Percentiles rank a stretch among this genome's conserved stretches.
These are phyloP conservation scores for Drosophila kanekoi DNA, from an alignment of 2,888 invertebrate species.

Conservation along the genomic window DNA sequence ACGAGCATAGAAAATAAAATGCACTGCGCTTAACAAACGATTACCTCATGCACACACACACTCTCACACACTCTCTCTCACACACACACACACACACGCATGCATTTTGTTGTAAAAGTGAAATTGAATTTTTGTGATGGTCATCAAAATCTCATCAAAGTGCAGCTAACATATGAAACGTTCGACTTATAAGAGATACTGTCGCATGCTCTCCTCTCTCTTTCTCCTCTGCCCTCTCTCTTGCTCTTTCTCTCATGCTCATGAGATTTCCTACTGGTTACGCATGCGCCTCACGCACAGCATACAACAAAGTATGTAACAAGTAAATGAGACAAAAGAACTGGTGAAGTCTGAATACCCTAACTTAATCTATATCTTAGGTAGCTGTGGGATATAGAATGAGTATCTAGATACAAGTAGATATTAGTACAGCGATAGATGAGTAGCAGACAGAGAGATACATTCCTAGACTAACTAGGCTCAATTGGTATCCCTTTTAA, in stretches of 20 bases:
- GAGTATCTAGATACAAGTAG: too few relatives aligned
- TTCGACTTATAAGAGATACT: conserved; percentile 11
- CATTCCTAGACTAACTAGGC: too few relatives aligned
- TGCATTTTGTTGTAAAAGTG: conserved; percentile 68
- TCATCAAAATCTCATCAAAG: conserved; percentile 51
- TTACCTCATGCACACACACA: conserved; percentile 59
- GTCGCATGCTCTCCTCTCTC: conserved; percentile 12
- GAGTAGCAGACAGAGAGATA: too few relatives aligned
- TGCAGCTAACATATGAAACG: too few relatives aligned
- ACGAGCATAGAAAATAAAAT: conserved; percentile 71
- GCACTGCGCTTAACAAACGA: conserved; percentile 37
- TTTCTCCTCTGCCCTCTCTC: not conserved
- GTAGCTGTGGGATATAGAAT: too few relatives aligned
- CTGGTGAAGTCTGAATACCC: not conserved
- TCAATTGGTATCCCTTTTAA: too few relatives aligned
- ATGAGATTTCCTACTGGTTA: conserved; percentile 8
- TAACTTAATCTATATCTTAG: not conserved
- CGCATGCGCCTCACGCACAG: conserved; percentile 22
- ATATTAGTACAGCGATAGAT: too few relatives aligned
- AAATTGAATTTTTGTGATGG: conserved; percentile 52
- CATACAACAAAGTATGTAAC: not conserved
- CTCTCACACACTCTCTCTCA: conserved; percentile 20
- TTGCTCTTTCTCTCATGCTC: not conserved
- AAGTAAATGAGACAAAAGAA: too few relatives aligned
- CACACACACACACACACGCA: not conserved